phyloP scores from a whole-genome alignment of 2,888 invertebrate species.

The Macrosiphum euphorbiae region DNA sequence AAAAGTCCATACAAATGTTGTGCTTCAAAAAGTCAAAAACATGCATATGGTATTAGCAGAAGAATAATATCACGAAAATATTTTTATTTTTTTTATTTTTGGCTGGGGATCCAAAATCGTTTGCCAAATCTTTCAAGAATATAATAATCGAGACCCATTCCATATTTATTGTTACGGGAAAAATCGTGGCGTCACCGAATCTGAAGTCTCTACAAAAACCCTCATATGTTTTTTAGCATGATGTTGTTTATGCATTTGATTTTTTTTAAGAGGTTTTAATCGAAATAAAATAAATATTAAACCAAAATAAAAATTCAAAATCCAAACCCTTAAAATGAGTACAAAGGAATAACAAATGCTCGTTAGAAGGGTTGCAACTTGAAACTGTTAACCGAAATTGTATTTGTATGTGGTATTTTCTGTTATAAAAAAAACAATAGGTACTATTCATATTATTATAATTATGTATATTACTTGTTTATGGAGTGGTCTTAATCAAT shows the following conservation, averaged over 20 bases:
- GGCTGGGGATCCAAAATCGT: slow-evolving; percentile 18
- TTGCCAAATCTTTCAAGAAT: slow-evolving; percentile 58
- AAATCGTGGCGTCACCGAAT: background rate
- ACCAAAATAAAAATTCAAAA: background rate
- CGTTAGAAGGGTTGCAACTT: background rate
- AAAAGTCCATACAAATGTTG: background rate
- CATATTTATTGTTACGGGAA: slow-evolving; percentile 16
- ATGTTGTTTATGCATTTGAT: background rate
- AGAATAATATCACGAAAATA: slow-evolving; percentile 33
- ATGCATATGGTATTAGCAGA: background rate
- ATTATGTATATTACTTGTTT: background rate
- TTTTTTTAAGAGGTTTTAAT: background rate
- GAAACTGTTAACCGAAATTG: background rate
- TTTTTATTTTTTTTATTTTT: slow-evolving; percentile 25
- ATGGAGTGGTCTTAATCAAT: background rate
- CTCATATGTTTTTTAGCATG: background rate
- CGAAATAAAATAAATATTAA: background rate
- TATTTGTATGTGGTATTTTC: background rate
- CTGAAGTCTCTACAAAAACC: background rate
- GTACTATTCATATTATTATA: too few species aligned
- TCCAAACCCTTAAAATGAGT: background rate
- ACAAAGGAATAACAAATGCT: background rate
- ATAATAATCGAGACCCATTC: slow-evolving; percentile 44
- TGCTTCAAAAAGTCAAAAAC: slow-evolving; percentile 48
- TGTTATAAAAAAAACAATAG: background rate